Percentiles rank a stretch among this genome's conserved stretches.
Conservation (phyloP, 2,888 invertebrate species). For the Pharmacophagus antenor region DNA sequence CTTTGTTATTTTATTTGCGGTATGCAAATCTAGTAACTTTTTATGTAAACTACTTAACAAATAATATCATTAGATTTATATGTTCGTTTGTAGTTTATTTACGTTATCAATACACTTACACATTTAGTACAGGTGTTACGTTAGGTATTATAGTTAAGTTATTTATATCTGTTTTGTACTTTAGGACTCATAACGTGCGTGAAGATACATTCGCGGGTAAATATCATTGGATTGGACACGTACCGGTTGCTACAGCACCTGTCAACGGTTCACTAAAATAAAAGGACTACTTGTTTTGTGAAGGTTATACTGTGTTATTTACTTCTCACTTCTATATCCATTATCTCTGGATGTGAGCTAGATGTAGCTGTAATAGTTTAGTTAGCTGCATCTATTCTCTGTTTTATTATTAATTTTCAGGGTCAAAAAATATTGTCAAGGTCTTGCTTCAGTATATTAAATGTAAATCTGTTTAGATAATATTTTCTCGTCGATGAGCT, state of each 20-base stretch:
- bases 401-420: not conserved
- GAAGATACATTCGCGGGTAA: not conserved
- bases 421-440: no score
- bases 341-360: not conserved
- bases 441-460: no score
- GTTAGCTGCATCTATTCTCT: not conserved
- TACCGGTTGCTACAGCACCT: not conserved
- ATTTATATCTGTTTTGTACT: not conserved
- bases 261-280: constrained; percentile 5
- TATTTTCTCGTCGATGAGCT: no score
- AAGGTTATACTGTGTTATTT: constrained; percentile 7
- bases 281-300: constrained; percentile 12
- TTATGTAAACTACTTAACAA: no score
- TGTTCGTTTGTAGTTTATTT: no score
- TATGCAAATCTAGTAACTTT: no score
- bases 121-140: not conserved
- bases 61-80: no score
- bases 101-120: no score
- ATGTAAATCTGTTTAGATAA: no score
- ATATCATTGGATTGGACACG: constrained; percentile 1
- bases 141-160: not conserved
- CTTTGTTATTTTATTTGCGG: no score
- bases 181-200: not conserved
- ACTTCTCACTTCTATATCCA: not conserved
- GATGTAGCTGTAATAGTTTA: no score